These are phyloP conservation scores for Adoxophyes honmai DNA, from an alignment of 1,140 invertebrate species.

Conservation along the genomic window DNA sequence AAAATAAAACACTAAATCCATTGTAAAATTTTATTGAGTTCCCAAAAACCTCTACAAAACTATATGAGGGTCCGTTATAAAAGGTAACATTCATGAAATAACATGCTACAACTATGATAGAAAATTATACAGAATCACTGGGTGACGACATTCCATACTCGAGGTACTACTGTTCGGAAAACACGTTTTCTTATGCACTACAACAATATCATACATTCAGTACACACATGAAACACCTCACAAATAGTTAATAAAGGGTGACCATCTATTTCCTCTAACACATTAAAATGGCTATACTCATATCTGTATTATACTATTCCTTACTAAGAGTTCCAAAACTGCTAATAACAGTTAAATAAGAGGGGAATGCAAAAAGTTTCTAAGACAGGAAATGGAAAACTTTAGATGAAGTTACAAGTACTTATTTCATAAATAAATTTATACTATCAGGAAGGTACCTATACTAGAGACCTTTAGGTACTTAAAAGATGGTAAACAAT, in stretches of 20 bases:
- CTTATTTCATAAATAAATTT: too few species aligned
- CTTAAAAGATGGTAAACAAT: too few species aligned
- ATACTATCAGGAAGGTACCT: too few species aligned
- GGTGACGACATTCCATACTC: conserved; percentile 14
- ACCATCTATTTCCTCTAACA: background rate
- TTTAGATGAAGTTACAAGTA: too few species aligned
- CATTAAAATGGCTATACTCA: conserved; percentile 9
- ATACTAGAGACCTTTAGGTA: too few species aligned
- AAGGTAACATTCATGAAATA: conserved; percentile 60
- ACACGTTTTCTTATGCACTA: background rate
- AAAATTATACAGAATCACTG: conserved; percentile 32
- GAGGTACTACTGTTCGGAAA: background rate
- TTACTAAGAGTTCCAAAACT: background rate
- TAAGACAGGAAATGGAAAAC: too few species aligned
- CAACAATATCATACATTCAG: background rate
- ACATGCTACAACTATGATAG: conserved; percentile 27
- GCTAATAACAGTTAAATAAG: background rate
- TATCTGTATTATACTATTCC: conserved; percentile 1
- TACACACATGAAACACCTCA: conserved; percentile 11
- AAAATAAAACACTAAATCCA: conserved; percentile 36
- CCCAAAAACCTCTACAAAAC: conserved; percentile 74
- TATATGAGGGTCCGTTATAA: conserved; percentile 66
- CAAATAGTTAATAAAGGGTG: background rate
- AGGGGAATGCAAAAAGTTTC: too few species aligned
- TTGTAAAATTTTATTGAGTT: conserved; percentile 68